Base-by-base conservation (phyloP, 2,888 invertebrate genomes). In the Paralinhomoeus sp. region DNA sequence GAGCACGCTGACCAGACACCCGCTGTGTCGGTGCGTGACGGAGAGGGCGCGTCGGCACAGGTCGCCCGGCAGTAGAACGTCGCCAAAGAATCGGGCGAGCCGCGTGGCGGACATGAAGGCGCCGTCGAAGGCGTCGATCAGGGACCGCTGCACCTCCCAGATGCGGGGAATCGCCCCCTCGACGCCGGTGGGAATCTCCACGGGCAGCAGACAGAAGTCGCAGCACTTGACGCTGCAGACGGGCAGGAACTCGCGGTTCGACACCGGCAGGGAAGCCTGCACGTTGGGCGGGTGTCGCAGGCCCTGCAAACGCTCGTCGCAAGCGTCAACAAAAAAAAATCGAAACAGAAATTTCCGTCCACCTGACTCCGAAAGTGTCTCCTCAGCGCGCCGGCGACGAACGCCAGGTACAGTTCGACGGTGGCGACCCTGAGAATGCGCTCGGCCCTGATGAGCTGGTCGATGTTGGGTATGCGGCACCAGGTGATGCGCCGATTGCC, bases 121-220 rank as follows among this genome's bases (percentile, higher is more conserved):
- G 1, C 41, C 43, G 41, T 51, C 46, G 20, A 51, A 33, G 21
- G 44, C 48, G 36, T 67, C 64, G 41, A 67, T 67, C 58, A 72
- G 64, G 15, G 62, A 56, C 37, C 65, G 62, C 36, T 71, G 65
- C 24, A 71, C 67, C 39, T 67, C 66, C 73, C 73, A 73, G 2
- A 73, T 62, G 24, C 72, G 62, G 1, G 72, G 72, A 24, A 73
- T 68, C 34, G 67, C 67, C n/a, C 71, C 72, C 55, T 73, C 72
- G 2, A 67, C 67, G 50, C 67, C 67, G 37, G 69, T 66, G 22
- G 72, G 72, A 37, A 73, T 58, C 3, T 51, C 47, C 3, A 65
- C 45, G 18, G 59, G 55, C 24, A 63, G 48, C 40, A 61, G 50
- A 13, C 58, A 45, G 41, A 57, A 57, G 42, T 57, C 46, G 37